Conservation (phyloP, 1,140 invertebrate genomes). For the Heliothis subflexa region DNA sequence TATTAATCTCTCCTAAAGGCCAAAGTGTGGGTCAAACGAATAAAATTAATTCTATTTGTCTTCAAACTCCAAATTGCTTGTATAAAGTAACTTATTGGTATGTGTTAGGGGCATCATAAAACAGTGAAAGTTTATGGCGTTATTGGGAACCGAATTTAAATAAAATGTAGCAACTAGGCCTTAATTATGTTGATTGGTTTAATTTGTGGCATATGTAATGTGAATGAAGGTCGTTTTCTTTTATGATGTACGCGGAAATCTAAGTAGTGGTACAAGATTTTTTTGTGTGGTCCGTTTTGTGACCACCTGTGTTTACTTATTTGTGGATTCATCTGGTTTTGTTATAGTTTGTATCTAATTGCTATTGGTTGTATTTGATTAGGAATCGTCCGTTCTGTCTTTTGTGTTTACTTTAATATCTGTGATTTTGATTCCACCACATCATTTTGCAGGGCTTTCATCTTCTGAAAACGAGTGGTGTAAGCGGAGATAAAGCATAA, state of each 20-base stretch:
- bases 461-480: too few relatives aligned
- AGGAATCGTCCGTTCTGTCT: too few relatives aligned
- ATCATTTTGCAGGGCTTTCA: too few relatives aligned
- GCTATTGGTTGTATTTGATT: too few relatives aligned
- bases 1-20: background rate
- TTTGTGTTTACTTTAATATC: too few relatives aligned
- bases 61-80: constrained; percentile 2
- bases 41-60: constrained; percentile 22
- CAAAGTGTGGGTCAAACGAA: background rate
- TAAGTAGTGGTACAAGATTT: constrained; percentile 2
- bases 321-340: too few relatives aligned
- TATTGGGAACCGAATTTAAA: constrained; percentile 38
- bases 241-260: constrained; percentile 28
- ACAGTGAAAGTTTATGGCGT: constrained; percentile 41
- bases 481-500: too few relatives aligned
- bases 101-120: constrained; percentile 15
- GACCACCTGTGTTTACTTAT: too few relatives aligned
- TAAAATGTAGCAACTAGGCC: constrained; percentile 31
- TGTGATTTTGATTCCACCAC: too few relatives aligned
- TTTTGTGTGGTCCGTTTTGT: constrained; percentile 11
- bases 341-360: too few relatives aligned
- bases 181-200: constrained; percentile 45
- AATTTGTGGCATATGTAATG: constrained; percentile 42
- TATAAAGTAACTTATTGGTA: constrained; percentile 15
- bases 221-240: constrained; percentile 35